Base-by-base conservation (phyloP, 1,140 invertebrate genomes). In the Octopus bimaculoides region DNA sequence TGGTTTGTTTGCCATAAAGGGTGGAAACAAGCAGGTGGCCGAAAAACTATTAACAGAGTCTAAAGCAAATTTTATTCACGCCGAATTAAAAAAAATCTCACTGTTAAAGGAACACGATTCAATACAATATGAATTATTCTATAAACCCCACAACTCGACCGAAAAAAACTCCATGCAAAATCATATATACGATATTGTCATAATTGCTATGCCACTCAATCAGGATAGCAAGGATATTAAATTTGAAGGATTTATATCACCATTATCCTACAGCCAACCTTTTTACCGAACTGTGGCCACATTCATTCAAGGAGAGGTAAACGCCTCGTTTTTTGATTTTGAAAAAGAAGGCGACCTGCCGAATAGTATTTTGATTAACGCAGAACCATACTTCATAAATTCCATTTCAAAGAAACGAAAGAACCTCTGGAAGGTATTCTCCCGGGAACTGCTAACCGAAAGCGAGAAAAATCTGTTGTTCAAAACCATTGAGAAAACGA, bases 351-450 rank as follows among this genome's bases (percentile, higher is more conserved):
- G 89, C 52, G 83, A 84, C 53, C 81, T 88, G 56, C 87, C 87
- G 14, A 78, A 56, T 7, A 75, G 54, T 14, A 90, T 94, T 71
- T 83, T 94, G 4, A 92, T 91, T 54, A 92, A 89, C 78, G 90
- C 92, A 77, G 78, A 85, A 14, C 78, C 85, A 71, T 73, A 88
- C 4, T 75, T 75, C 52, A 52, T 85, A 81, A 78, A 83, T 83
- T 20, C 83, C 81, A 4, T 78, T 80, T 54, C 54, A 83, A 17
- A 61, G 52, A 41, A 80, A 82, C 20, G 77, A 79, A 83, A 85
- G 20, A 82, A 85, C 77, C 86, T 93, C 52, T 93, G 91, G 89
- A 94, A 93, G 88, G 84, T 94, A 54, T 94, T 94, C 84, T 93
- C 92, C 73, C 87, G 90, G 66, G 79, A 88, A 66, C 83, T 88